These are phyloP conservation scores for Pinctada fucata DNA, from an alignment of 2,888 invertebrate species.

Conservation along the genomic window DNA sequence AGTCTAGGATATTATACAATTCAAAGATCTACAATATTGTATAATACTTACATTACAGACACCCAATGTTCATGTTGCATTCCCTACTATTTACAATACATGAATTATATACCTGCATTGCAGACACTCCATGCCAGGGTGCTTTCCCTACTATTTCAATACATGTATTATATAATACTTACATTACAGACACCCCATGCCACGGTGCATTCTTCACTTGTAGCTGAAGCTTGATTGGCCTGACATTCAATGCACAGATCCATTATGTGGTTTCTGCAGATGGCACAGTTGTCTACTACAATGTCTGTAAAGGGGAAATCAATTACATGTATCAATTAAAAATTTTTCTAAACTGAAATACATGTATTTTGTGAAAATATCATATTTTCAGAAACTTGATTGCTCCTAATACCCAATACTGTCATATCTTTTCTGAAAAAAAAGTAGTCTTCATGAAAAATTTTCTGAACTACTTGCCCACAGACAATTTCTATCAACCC, in stretches of 20 bases:
- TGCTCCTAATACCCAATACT: too few relatives aligned
- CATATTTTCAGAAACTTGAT: too few relatives aligned
- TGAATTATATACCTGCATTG: too few relatives aligned
- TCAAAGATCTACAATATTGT: not conserved
- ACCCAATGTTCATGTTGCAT: constrained; percentile 78
- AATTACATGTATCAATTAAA: too few relatives aligned
- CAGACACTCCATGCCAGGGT: constrained; percentile 92
- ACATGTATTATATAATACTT: constrained; percentile 66
- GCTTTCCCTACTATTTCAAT: constrained; percentile 90
- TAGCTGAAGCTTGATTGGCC: constrained; percentile 92
- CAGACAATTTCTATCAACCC: too few relatives aligned
- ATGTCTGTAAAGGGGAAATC: constrained; percentile 82
- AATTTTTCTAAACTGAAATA: too few relatives aligned
- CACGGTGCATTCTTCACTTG: constrained; percentile 99
- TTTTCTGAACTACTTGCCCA: too few relatives aligned
- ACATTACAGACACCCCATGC: constrained; percentile 99
- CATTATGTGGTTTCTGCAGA: constrained; percentile 99
- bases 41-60: constrained; percentile 91
- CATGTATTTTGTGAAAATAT: too few relatives aligned
- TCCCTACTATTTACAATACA: too few relatives aligned
- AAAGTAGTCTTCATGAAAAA: too few relatives aligned
- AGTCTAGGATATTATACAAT: too few relatives aligned
- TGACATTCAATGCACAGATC: constrained; percentile 99
- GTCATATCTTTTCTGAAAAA: too few relatives aligned
- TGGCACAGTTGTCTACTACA: constrained; percentile 99